phyloP scores from a whole-genome alignment of 2,888 invertebrate species.

The Dicycla oo region DNA sequence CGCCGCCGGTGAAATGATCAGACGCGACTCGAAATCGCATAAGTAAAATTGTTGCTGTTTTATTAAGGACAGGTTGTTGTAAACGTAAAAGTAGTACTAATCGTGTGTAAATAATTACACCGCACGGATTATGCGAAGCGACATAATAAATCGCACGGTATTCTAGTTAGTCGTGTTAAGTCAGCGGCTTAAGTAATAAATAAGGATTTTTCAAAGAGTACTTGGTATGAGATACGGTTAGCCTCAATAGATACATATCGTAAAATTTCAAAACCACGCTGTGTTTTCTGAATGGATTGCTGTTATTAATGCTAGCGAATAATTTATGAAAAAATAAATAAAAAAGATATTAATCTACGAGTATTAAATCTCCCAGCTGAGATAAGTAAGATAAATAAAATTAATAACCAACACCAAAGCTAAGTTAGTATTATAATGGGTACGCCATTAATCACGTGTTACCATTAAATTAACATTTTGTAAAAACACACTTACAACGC shows the following conservation, averaged over 20 bases:
- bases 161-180: slow-evolving; percentile 54
- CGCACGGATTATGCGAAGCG: slow-evolving; percentile 56
- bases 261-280: slow-evolving; percentile 26
- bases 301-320: slow-evolving; percentile 43
- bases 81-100: slow-evolving; percentile 73
- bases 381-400: slow-evolving; percentile 42
- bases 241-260: slow-evolving; percentile 54
- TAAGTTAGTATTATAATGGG: slow-evolving; percentile 37
- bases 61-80: slow-evolving; percentile 68
- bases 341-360: slow-evolving; percentile 49
- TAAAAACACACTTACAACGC: slow-evolving; percentile 45
- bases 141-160: slow-evolving; percentile 65
- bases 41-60: slow-evolving; percentile 74
- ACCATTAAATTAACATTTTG: slow-evolving; percentile 51
- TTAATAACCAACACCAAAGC: slow-evolving; percentile 51
- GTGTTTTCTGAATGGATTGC: slow-evolving; percentile 31
- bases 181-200: slow-evolving; percentile 56
- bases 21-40: slow-evolving; percentile 74
- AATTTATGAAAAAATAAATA: slow-evolving; percentile 42
- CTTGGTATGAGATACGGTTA: slow-evolving; percentile 51
- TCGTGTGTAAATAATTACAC: slow-evolving; percentile 65
- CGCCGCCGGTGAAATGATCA: slow-evolving; percentile 76
- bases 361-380: slow-evolving; percentile 26
- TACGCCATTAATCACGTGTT: slow-evolving; percentile 45
- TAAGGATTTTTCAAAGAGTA: slow-evolving; percentile 59